phyloP scores from a whole-genome alignment of 2,797 vertebrate genomes.

The Peromyscus attwateri region DNA sequence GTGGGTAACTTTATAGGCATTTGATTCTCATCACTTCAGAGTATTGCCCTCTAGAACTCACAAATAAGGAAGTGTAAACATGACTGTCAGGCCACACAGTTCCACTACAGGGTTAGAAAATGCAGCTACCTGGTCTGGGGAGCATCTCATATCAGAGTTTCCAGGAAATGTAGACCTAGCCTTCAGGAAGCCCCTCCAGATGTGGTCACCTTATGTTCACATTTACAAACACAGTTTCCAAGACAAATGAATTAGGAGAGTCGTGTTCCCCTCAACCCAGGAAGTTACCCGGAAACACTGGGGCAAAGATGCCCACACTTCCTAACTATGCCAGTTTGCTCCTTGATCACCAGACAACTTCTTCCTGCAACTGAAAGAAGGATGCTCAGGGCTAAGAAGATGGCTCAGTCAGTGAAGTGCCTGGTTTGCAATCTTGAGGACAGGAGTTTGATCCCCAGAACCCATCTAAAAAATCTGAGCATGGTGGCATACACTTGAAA shows the following conservation, averaged over 20 bases:
- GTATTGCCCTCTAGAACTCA: neutral
- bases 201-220: neutral
- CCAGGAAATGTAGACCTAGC: neutral
- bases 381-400: neutral
- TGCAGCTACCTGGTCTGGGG: neutral
- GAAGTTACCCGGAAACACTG: neutral
- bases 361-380: neutral
- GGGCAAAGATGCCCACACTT: neutral
- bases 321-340: neutral
- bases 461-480: neutral
- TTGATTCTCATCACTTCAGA: neutral
- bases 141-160: neutral
- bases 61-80: neutral
- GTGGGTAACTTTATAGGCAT: no score
- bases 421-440: neutral
- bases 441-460: neutral
- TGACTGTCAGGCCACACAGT: neutral
- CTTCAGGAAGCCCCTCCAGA: neutral
- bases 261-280: neutral
- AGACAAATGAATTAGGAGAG: neutral
- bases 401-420: neutral
- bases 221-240: neutral
- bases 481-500: neutral
- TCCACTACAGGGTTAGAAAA: neutral
- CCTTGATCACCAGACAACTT: neutral